Evolutionary conservation across 1,140 invertebrate species (phyloP).

Genomic region (Hylyphantes graminicola): DNA sequence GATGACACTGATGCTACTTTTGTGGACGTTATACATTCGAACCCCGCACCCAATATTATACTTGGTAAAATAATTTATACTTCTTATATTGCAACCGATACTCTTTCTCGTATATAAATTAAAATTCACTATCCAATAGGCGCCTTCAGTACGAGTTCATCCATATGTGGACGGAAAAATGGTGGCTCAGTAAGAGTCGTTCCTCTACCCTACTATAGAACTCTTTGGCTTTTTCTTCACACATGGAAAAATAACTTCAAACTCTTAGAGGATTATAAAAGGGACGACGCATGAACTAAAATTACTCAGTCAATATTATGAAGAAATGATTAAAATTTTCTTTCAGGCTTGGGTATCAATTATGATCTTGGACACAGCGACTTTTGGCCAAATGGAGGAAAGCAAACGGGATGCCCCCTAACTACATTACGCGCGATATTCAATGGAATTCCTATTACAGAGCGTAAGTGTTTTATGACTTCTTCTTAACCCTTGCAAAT

Average conservation of each 20-base stretch:
- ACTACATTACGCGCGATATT: background rate
- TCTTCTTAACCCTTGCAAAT: background rate
- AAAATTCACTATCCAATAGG: too few relatives aligned
- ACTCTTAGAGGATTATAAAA: too few relatives aligned
- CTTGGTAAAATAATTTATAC: conserved; percentile 4
- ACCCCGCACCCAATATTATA: conserved; percentile 53
- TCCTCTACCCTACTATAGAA: too few relatives aligned
- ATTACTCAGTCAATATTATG: background rate
- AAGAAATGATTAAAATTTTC: background rate
- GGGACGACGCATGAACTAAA: background rate
- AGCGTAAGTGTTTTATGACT: background rate
- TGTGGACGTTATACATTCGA: conserved; percentile 91
- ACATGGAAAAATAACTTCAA: too few relatives aligned
- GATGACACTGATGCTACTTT: conserved; percentile 88
- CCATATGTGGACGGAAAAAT: too few relatives aligned
- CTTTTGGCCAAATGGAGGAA: conserved; percentile 28
- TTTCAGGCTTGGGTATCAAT: conserved; percentile 11
- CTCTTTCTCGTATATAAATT: background rate
- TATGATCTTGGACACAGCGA: conserved; percentile 8
- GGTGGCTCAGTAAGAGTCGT: too few relatives aligned
- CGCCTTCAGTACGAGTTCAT: background rate
- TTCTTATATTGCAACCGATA: background rate
- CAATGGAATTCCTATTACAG: background rate
- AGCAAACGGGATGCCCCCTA: background rate
- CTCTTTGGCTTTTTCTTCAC: too few relatives aligned